Evolutionary conservation across 2,888 invertebrate species (phyloP).

Genomic region (Rotaria sp.): DNA sequence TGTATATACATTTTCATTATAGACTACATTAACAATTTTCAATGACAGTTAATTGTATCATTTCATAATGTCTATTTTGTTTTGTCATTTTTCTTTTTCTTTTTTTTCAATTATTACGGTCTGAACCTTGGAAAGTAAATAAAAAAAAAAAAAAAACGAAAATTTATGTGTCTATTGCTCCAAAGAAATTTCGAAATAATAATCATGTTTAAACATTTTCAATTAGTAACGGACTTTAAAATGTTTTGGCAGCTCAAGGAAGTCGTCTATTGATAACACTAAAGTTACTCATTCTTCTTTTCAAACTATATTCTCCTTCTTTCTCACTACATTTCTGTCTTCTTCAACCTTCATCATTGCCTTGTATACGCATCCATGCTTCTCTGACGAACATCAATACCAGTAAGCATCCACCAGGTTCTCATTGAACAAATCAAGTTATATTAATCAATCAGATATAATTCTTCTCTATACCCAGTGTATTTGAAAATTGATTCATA

Average conservation of each 20-base stretch:
- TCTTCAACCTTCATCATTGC: not conserved
- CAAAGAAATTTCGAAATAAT: not conserved
- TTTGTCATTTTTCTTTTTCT: too few relatives aligned
- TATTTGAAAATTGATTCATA: conserved; percentile 1
- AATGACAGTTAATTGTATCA: too few relatives aligned
- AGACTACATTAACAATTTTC: too few relatives aligned
- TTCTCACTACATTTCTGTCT: too few relatives aligned
- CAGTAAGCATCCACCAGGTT: not conserved
- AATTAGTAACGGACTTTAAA: not conserved
- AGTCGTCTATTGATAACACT: not conserved
- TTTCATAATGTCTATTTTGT: too few relatives aligned
- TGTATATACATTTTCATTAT: too few relatives aligned
- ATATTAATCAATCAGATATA: not conserved
- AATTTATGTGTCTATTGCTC: not conserved
- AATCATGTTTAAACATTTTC: not conserved
- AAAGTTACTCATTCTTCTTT: not conserved
- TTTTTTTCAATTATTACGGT: too few relatives aligned
- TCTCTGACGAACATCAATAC: not conserved
- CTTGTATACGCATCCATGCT: not conserved
- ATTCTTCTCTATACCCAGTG: not conserved
- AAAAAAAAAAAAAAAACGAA: too few relatives aligned
- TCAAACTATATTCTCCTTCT: not conserved
- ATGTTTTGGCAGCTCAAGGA: not conserved
- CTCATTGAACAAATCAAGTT: conserved; percentile 9
- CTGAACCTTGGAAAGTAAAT: too few relatives aligned